Conservation (phyloP, 2,797 vertebrate genomes). For the Sebastes diaconus region DNA sequence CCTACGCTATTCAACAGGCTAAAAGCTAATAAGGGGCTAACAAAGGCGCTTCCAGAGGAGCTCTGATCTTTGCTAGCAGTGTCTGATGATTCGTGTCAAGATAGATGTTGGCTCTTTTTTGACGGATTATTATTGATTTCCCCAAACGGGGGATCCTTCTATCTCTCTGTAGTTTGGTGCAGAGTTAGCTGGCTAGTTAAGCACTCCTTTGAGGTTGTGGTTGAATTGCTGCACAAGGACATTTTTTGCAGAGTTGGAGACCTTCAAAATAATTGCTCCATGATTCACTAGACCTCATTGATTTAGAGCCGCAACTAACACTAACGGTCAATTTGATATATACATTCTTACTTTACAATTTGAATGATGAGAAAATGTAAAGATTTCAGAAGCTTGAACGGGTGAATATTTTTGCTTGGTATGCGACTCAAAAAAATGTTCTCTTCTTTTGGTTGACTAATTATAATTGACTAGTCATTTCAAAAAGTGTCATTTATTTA, state of each 20-base stretch:
- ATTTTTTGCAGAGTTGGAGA: not conserved
- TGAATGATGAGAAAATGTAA: not conserved
- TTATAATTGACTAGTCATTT: not conserved
- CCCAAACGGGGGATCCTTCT: not conserved
- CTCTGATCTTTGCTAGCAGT: constrained; percentile 32
- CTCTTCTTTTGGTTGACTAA: not conserved
- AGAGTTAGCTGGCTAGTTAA: not conserved
- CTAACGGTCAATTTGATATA: not conserved
- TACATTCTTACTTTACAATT: not conserved
- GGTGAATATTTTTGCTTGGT: not conserved
- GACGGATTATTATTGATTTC: constrained; percentile 28
- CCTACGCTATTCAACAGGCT: constrained; percentile 41
- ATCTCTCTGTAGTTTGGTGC: not conserved
- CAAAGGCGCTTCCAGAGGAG: constrained; percentile 42
- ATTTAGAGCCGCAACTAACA: not conserved
- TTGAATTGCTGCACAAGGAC: constrained; percentile 6
- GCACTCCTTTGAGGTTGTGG: not conserved
- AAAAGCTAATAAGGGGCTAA: constrained; percentile 53
- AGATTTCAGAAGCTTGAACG: not conserved
- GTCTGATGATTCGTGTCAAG: constrained; percentile 53
- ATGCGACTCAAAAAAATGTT: not conserved
- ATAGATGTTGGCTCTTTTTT: constrained; percentile 34
- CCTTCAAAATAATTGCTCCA: not conserved
- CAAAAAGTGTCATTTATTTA: not conserved
- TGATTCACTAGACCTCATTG: not conserved